Conservation (phyloP, 2,113 vertebrate species). For the Oriolus oriolus region DNA sequence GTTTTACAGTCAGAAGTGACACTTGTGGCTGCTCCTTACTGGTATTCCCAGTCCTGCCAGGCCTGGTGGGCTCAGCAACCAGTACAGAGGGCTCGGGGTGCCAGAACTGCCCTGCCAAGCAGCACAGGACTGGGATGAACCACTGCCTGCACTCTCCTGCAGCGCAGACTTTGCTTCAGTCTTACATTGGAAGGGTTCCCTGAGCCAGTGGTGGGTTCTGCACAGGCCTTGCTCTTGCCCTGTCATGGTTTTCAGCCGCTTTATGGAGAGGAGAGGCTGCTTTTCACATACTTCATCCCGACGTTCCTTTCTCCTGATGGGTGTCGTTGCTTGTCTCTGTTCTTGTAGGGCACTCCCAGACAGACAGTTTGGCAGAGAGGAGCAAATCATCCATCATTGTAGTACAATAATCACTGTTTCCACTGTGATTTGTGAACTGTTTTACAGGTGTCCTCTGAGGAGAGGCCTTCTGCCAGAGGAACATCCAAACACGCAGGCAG, state of each 20-base stretch:
- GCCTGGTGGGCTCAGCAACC: not conserved
- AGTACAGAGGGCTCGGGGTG: not conserved
- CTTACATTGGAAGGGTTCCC: not conserved
- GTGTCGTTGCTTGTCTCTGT: not conserved
- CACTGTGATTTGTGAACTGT: not conserved
- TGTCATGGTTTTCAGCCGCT: not conserved
- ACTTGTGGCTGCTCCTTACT: not conserved
- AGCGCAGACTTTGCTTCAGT: not conserved
- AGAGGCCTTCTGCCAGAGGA: not conserved
- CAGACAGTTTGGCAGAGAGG: not conserved
- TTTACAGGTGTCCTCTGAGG: not conserved
- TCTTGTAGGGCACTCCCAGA: not conserved
- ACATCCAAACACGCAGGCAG: not conserved
- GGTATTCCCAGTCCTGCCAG: not conserved
- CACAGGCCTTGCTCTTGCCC: not conserved
- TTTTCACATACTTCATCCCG: not conserved
- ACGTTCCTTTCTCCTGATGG: not conserved
- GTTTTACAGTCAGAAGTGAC: fast-evolving
- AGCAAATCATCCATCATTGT: not conserved
- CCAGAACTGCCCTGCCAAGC: not conserved
- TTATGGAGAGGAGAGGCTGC: not conserved
- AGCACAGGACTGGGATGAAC: not conserved
- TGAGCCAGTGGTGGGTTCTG: not conserved
- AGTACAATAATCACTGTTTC: not conserved
- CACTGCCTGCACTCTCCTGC: not conserved